phyloP scores from a whole-genome alignment of 2,113 vertebrate species.

The Pagrus major region DNA sequence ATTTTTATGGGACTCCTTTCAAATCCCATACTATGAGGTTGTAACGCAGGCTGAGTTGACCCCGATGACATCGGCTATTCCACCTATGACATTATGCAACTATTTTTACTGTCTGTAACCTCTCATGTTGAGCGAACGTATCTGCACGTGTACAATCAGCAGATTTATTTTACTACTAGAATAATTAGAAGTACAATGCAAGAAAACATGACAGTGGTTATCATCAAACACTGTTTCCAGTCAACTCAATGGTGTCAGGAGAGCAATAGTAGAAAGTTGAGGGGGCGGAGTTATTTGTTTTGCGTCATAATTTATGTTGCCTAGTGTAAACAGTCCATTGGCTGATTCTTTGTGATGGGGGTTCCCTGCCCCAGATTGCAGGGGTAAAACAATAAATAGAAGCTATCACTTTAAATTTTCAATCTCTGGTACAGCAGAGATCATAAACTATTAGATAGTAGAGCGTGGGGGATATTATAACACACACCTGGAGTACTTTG shows the following conservation, averaged over 20 bases:
- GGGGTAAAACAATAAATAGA: conserved; percentile 84
- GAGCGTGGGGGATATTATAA: conserved; percentile 52
- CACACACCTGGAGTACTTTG: conserved; percentile 42
- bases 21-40: no score
- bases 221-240: neutral
- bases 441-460: conserved; percentile 61
- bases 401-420: conserved; percentile 81
- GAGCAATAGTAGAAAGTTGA: conserved; percentile 19
- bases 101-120: neutral
- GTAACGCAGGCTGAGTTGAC: no score
- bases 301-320: conserved; percentile 60
- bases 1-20: no score
- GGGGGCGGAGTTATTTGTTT: conserved; percentile 36
- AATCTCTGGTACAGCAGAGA: conserved; percentile 81
- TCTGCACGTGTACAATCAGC: neutral
- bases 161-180: no score
- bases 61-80: neutral
- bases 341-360: conserved; percentile 71
- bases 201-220: neutral
- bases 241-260: neutral
- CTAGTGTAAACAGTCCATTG: conserved; percentile 79
- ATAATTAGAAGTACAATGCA: neutral
- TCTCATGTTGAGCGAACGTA: neutral
- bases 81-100: neutral
- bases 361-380: conserved; percentile 77